Evolutionary conservation across 2,797 vertebrate species (phyloP), one percentile per base, ranked within the genome.

Genomic region (Oceanodroma leucorhoa): DNA sequence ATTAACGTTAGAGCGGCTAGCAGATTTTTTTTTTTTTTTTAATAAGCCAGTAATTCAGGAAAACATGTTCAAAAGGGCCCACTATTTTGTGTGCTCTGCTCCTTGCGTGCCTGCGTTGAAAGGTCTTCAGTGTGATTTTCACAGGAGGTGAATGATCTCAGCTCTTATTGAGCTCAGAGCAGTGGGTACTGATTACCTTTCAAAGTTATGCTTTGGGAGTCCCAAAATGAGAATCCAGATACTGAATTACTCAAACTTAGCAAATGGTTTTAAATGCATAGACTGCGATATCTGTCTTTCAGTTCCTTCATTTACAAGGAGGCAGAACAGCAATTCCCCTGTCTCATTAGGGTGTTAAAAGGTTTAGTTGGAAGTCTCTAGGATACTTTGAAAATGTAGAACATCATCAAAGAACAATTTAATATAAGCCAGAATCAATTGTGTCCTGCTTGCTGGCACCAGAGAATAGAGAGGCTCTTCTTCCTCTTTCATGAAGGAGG

Each of bases 341-440:
- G 86, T 92, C 89, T 96, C 90, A 87, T 93, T 95, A 95, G 64
- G 92, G 83, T 93, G 73, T 93, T 96, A 93, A 93, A 96, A 96
- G 78, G 70, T 93, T 95, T 95, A 77, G 66, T 29, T 84, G 40
- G 48, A 94, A 94, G 62, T 93, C 91, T 94, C 79, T 75, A 94
- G 72, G 45, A 96, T 87, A 93, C 88, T 90, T 92, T 55, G 60
- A 94, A 94, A 95, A 95, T 91, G 78, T 92, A 84, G 93, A 97
- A 66, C 70, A 87, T 82, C 62, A 60, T 93, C 66, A 93, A 93
- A 57, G 76, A 93, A 43, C 36, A 76, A 84, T 95, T 89, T 94
- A 89, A 91, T 81, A 32, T 29, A 83, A 79, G 30, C 26, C 62
- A 82, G 55, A 95, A 87, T 91, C 62, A 83, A 46, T 72, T 75